These are phyloP conservation scores for Oreochromis aureus DNA, from an alignment of 2,113 vertebrate species.

Conservation along the genomic window DNA sequence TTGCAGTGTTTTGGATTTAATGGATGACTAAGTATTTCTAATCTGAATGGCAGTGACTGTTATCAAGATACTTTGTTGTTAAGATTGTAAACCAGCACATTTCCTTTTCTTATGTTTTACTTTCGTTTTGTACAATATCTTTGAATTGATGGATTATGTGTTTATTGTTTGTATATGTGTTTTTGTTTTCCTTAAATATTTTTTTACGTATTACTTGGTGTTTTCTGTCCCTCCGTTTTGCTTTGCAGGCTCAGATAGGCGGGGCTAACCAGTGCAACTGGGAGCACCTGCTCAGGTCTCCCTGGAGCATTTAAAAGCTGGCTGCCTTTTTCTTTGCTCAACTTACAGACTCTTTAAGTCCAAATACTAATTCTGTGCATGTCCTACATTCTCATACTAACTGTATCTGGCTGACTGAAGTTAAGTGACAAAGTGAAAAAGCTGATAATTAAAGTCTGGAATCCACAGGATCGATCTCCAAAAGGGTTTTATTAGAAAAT, in stretches of 20 bases:
- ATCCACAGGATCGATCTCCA: neutral
- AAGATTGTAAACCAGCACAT: neutral
- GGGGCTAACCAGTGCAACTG: neutral
- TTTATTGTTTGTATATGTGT: neutral
- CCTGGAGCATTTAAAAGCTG: neutral
- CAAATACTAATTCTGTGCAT: neutral
- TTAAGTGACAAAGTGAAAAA: neutral
- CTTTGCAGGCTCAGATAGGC: neutral
- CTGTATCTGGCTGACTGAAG: neutral
- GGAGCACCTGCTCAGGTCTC: neutral
- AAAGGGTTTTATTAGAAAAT: neutral
- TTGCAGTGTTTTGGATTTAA: neutral
- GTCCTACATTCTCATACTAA: neutral
- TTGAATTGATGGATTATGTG: neutral
- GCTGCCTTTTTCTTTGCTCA: too few relatives aligned
- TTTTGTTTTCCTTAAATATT: neutral
- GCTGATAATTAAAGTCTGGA: too few relatives aligned
- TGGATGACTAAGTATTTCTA: neutral
- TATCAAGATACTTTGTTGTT: neutral
- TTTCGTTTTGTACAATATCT: neutral
- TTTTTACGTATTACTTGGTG: neutral
- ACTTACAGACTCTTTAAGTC: too few relatives aligned
- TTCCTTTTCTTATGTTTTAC: neutral
- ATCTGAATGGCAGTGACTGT: accelerated
- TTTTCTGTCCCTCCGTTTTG: neutral